Percentiles rank a stretch among this genome's conserved stretches.
Conservation (phyloP, 2,888 invertebrate species). For the Sarcophaga carnaria region DNA sequence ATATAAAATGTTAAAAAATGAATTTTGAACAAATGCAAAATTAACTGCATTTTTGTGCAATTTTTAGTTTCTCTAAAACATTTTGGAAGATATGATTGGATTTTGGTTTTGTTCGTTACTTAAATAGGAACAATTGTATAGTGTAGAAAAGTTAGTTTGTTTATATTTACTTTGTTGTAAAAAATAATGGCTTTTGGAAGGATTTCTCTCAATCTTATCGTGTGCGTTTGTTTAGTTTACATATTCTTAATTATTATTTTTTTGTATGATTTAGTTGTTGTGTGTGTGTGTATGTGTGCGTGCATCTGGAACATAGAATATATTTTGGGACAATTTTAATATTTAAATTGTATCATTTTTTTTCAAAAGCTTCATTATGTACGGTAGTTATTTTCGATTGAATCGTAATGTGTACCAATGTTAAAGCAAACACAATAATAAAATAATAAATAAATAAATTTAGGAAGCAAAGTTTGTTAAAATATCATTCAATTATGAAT, state of each 20-base stretch:
- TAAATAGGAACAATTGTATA: constrained; percentile 45
- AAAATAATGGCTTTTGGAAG: constrained; percentile 51
- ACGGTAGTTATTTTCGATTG: no score
- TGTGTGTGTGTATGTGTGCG: constrained; percentile 42
- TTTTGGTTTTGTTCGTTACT: constrained; percentile 45
- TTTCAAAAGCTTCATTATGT: neutral
- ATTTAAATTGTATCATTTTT: neutral
- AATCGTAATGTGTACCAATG: neutral
- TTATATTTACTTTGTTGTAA: constrained; percentile 33
- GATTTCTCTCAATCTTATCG: constrained; percentile 46
- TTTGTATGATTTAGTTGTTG: neutral
- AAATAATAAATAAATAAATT: no score
- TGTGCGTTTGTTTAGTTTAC: constrained; percentile 40
- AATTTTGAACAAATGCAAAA: neutral
- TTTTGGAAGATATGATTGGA: constrained; percentile 49
- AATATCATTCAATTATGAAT: no score
- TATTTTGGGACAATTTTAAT: neutral
- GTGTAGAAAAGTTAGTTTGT: constrained; percentile 33
- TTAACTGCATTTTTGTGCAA: neutral
- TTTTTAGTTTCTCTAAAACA: constrained; percentile 16
- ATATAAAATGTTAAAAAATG: constrained; percentile 17
- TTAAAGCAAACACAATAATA: neutral
- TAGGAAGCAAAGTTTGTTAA: no score
- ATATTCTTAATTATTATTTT: neutral
- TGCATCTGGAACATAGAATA: neutral